phyloP scores from a whole-genome alignment of 2,888 invertebrate genomes.

The Eutolmus rufibarbis region DNA sequence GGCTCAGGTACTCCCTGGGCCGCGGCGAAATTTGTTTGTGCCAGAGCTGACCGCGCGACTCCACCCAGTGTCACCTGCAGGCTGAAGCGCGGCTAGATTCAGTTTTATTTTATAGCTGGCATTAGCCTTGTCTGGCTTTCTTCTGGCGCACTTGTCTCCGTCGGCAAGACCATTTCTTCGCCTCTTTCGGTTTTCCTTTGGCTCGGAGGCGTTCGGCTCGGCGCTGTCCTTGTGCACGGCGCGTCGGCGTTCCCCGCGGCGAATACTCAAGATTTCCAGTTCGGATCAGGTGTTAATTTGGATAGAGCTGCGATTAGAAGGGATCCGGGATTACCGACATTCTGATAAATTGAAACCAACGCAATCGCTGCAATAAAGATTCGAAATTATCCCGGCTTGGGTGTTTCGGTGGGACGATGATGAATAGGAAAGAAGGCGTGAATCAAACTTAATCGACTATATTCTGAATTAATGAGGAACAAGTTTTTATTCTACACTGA shows the following conservation, averaged over 20 bases:
- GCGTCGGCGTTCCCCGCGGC: not conserved
- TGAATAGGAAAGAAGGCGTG: not conserved
- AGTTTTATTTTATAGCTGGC: not conserved
- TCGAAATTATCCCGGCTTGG: not conserved
- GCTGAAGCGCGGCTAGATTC: not conserved
- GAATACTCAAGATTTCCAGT: not conserved
- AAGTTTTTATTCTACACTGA: not conserved
- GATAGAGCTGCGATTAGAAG: not conserved
- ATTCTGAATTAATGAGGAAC: not conserved
- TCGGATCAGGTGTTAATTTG: not conserved
- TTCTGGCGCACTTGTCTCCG: constrained; percentile 6
- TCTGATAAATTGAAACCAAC: not conserved
- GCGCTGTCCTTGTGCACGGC: not conserved
- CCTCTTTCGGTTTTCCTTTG: not conserved
- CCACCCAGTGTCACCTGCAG: not conserved
- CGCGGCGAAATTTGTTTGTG: not conserved
- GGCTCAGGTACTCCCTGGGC: not conserved
- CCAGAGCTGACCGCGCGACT: not conserved
- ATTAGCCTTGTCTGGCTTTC: not conserved
- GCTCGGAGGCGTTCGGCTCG: not conserved
- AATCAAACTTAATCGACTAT: not conserved
- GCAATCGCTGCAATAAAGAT: not conserved
- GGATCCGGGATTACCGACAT: not conserved
- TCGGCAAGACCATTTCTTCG: not conserved
- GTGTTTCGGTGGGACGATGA: not conserved